Conservation (phyloP, 2,888 invertebrate species). For the Meloe dianella region DNA sequence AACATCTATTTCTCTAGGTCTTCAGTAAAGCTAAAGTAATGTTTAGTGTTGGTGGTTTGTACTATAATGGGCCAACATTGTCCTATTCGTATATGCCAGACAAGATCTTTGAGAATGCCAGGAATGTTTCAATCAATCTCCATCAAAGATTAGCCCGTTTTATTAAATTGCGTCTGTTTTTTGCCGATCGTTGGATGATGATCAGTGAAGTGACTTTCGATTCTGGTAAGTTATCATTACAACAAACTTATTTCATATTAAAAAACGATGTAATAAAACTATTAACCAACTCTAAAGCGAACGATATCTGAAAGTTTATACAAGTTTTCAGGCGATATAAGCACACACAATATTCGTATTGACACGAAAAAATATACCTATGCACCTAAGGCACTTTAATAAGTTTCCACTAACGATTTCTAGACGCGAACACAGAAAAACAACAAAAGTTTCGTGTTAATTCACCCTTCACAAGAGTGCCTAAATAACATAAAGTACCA, state of each 20-base stretch:
- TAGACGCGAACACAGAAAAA: not conserved
- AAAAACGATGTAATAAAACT: not conserved
- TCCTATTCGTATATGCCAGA: conserved; percentile 68
- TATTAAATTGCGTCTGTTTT: conserved; percentile 69
- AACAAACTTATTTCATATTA: not conserved
- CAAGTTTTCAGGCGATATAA: not conserved
- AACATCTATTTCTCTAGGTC: conserved; percentile 59
- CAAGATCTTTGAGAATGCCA: conserved; percentile 67
- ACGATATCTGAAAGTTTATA: not conserved
- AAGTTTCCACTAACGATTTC: not conserved
- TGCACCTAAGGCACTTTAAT: not conserved
- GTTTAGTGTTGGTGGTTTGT: conserved; percentile 68
- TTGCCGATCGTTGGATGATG: conserved; percentile 74
- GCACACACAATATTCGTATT: not conserved
- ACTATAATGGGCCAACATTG: conserved; percentile 64
- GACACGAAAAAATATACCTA: not conserved
- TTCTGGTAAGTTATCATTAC: conserved; percentile 61
- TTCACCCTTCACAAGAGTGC: not conserved
- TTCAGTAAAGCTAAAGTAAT: conserved; percentile 70
- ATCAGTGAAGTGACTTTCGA: conserved; percentile 72
- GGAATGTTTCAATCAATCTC: conserved; percentile 72
- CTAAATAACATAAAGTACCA: not conserved
- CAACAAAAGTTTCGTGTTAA: not conserved
- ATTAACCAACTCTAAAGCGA: not conserved
- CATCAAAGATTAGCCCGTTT: conserved; percentile 68